These are phyloP conservation scores for Bombus consobrinus DNA, from an alignment of 1,140 invertebrate species.

Conservation along the genomic window DNA sequence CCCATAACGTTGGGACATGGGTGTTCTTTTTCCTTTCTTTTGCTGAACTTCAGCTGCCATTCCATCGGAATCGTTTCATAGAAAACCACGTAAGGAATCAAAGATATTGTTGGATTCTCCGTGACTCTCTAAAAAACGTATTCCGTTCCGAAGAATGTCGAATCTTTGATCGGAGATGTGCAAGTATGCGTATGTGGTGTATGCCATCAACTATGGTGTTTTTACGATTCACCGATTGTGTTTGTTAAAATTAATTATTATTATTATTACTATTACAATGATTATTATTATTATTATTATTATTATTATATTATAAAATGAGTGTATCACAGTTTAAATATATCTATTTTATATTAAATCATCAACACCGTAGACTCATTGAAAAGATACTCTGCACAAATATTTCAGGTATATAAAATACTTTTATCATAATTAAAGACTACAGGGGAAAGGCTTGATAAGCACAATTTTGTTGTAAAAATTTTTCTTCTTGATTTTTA, in stretches of 20 bases:
- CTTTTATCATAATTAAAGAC: not conserved
- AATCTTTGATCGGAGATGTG: slow-evolving; percentile 45
- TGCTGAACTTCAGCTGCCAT: slow-evolving; percentile 56
- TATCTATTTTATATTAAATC: slow-evolving; percentile 79
- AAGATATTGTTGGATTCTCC: not conserved
- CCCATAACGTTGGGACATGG: not conserved
- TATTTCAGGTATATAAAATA: not conserved
- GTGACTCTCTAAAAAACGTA: slow-evolving; percentile 29
- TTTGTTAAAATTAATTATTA: slow-evolving; percentile 69
- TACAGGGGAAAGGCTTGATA: not conserved
- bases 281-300: slow-evolving; percentile 63
- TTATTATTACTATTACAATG: slow-evolving; percentile 57
- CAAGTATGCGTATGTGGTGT: slow-evolving; percentile 53
- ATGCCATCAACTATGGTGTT: slow-evolving; percentile 64
- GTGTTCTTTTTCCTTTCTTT: slow-evolving; percentile 11
- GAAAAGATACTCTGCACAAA: too few species aligned
- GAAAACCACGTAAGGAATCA: slow-evolving; percentile 10
- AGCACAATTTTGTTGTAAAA: not conserved
- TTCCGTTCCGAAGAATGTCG: slow-evolving; percentile 44
- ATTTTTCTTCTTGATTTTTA: not conserved
- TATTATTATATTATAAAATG: slow-evolving; percentile 62
- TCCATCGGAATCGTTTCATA: slow-evolving; percentile 53
- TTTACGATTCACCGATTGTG: slow-evolving; percentile 67
- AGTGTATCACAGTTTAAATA: slow-evolving; percentile 79
- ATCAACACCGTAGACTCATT: slow-evolving; percentile 22